A percentile compares a stretch with the other conserved stretches of the same genome.
These are phyloP conservation scores for Drosophila sproati DNA, from an alignment of 1,140 invertebrate species.

Conservation along the genomic window DNA sequence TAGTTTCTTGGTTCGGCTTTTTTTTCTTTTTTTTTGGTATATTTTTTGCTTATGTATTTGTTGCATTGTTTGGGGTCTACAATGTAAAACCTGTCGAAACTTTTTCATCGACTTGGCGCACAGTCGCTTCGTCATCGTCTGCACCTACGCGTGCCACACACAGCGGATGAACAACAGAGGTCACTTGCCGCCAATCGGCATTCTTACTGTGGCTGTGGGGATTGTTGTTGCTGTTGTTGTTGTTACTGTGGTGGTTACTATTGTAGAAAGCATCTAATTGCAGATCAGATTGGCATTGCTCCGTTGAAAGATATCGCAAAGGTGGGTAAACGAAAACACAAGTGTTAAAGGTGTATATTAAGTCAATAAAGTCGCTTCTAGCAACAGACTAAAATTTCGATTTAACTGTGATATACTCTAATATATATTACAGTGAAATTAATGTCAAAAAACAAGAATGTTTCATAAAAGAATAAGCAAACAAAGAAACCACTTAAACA, in stretches of 20 bases:
- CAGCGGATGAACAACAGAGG: constrained; percentile 18
- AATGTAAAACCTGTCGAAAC: constrained; percentile 59
- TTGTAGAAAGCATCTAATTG: constrained; percentile 40
- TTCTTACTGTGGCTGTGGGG: constrained; percentile 31
- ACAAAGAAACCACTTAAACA: no score
- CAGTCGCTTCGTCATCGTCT: constrained; percentile 16
- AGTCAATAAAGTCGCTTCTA: no score
- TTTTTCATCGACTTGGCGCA: constrained; percentile 49
- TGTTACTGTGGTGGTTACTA: not conserved
- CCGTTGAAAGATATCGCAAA: not conserved
- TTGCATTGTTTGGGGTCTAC: constrained; percentile 47
- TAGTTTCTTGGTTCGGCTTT: constrained; percentile 1
- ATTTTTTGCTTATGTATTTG: constrained; percentile 8
- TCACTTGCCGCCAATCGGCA: constrained; percentile 10
- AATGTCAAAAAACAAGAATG: no score
- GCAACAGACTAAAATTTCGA: no score
- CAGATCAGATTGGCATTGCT: constrained; percentile 6
- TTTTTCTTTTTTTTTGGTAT: constrained; percentile 15
- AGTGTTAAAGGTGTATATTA: no score
- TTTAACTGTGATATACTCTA: no score
- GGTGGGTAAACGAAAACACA: not conserved
- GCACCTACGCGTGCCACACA: constrained; percentile 42
- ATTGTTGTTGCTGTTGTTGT: constrained; percentile 10
- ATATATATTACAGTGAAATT: no score
- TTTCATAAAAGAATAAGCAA: no score